Conservation (phyloP, 2,797 vertebrate genomes). For the Australoheros facetus region DNA sequence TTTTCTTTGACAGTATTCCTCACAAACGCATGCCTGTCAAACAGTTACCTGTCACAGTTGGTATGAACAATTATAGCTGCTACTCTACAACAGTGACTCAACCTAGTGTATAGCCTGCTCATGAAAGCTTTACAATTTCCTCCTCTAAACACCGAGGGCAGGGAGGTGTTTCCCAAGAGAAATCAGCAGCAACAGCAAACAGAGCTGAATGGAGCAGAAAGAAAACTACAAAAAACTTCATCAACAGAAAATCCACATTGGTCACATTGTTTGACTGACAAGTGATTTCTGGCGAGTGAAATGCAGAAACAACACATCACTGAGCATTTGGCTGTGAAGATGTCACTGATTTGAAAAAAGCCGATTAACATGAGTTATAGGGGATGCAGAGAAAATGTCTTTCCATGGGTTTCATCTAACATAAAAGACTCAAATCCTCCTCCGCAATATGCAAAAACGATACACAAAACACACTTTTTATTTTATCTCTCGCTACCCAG, state of each 20-base stretch:
- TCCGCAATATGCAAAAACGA: slow-evolving; percentile 50
- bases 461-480: slow-evolving; percentile 39
- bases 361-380: slow-evolving; percentile 38
- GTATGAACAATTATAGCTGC: slow-evolving; percentile 34
- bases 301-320: slow-evolving; percentile 40
- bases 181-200: slow-evolving; percentile 49
- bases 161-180: slow-evolving; percentile 44
- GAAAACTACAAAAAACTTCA: slow-evolving; percentile 20
- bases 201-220: neutral
- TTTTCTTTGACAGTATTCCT: slow-evolving; percentile 3
- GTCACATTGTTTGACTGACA: slow-evolving; percentile 49
- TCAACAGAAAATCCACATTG: slow-evolving; percentile 22
- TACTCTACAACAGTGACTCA: slow-evolving; percentile 16
- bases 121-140: slow-evolving; percentile 59
- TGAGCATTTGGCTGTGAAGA: slow-evolving; percentile 32
- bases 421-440: slow-evolving; percentile 51
- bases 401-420: slow-evolving; percentile 55
- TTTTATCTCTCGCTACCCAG: slow-evolving; percentile 46
- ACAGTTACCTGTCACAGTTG: slow-evolving; percentile 32
- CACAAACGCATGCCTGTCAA: neutral
- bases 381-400: slow-evolving; percentile 58
- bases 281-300: slow-evolving; percentile 20
- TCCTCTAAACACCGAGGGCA: slow-evolving; percentile 31
- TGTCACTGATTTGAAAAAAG: slow-evolving; percentile 37
- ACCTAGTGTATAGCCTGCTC: slow-evolving; percentile 37